A percentile compares a stretch with the other conserved stretches of the same genome.
Conservation (phyloP, 2,888 invertebrate genomes). For the Lepidonotus clava region DNA sequence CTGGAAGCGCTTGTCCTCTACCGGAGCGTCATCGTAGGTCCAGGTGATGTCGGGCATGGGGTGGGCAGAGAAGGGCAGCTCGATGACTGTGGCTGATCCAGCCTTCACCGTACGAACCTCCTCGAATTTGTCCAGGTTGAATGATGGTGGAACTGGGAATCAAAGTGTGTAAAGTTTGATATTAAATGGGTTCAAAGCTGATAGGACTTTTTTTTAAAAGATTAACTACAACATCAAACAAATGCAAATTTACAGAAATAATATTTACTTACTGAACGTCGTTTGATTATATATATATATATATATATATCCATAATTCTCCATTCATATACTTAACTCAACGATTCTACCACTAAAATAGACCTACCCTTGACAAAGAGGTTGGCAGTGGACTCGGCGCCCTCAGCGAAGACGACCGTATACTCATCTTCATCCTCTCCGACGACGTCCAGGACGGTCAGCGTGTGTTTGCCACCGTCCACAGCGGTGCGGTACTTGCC, state of each 20-base stretch:
- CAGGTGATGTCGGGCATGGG: conserved; percentile 69
- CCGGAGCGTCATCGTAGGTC: conserved; percentile 63
- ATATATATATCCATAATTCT: too few relatives aligned
- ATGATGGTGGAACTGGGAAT: conserved; percentile 61
- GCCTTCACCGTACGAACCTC: conserved; percentile 63
- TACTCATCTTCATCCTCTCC: conserved; percentile 65
- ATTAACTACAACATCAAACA: too few relatives aligned
- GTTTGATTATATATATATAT: too few relatives aligned
- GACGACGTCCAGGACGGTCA: conserved; percentile 60
- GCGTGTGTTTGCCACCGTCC: conserved; percentile 58
- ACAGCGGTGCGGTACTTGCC: conserved; percentile 61
- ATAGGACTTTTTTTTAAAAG: too few relatives aligned
- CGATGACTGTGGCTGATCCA: conserved; percentile 65
- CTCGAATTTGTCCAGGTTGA: conserved; percentile 61
- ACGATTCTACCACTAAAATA: too few relatives aligned
- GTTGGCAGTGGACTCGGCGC: conserved; percentile 55
- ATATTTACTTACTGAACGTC: too few relatives aligned
- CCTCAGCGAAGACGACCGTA: conserved; percentile 56
- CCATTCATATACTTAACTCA: too few relatives aligned
- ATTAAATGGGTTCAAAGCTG: too few relatives aligned
- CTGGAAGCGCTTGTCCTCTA: conserved; percentile 56
- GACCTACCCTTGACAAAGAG: conserved; percentile 54
- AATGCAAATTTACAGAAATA: too few relatives aligned
- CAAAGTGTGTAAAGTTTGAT: too few relatives aligned
- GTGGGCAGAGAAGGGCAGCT: conserved; percentile 65